Percentiles rank a stretch among this genome's conserved stretches.
phyloP scores from a whole-genome alignment of 2,797 vertebrate genomes.

The Columba guinea region DNA sequence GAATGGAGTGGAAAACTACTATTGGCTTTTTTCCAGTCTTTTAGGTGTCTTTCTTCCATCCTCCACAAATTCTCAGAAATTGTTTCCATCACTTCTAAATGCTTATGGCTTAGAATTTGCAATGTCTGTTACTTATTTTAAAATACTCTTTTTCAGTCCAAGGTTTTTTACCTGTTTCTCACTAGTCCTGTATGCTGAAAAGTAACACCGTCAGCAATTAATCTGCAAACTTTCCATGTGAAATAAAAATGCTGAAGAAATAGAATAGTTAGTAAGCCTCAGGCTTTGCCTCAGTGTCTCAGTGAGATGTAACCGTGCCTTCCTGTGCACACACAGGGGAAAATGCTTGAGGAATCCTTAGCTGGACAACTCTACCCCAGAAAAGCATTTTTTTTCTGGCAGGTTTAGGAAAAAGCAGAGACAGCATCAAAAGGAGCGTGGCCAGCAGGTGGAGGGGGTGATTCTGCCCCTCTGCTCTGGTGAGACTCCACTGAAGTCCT shows the following conservation, averaged over 20 bases:
- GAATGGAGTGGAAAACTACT: not conserved
- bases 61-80: not conserved
- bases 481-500: too few relatives aligned
- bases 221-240: rapidly evolving
- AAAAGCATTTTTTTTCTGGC: not conserved
- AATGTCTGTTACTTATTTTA: not conserved
- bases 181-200: not conserved
- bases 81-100: not conserved
- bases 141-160: not conserved
- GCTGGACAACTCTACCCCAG: not conserved
- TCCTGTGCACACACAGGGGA: not conserved
- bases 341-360: not conserved
- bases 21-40: not conserved
- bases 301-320: rapidly evolving
- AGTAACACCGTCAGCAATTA: not conserved
- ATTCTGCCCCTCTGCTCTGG: too few relatives aligned
- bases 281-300: not conserved
- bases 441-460: too few relatives aligned
- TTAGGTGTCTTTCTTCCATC: not conserved
- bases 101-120: not conserved
- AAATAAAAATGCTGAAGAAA: not conserved
- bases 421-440: too few relatives aligned
- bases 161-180: not conserved
- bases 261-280: not conserved
- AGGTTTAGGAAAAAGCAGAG: not conserved